Evolutionary conservation across 1,140 invertebrate species (phyloP).

Genomic region (Cydia fagiglandana): DNA sequence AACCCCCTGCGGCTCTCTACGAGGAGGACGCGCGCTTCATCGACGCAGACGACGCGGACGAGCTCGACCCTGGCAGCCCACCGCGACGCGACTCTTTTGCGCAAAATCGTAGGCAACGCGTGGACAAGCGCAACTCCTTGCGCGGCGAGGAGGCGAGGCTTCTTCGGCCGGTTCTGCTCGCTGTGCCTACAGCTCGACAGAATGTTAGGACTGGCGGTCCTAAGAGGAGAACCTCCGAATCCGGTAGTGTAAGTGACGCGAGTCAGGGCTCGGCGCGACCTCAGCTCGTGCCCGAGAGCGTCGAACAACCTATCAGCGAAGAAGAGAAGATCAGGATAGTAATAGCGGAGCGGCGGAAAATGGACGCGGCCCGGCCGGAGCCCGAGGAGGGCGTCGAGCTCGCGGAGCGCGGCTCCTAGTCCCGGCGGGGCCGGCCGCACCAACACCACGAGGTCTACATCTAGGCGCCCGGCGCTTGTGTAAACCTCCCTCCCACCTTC

Average conservation of each 20-base stretch:
- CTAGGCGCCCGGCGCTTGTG: slow-evolving; percentile 49
- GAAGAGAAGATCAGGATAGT: slow-evolving; percentile 76
- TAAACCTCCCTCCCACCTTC: slow-evolving; percentile 38
- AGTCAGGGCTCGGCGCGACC: slow-evolving; percentile 52
- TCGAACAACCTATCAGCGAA: slow-evolving; percentile 61
- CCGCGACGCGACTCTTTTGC: slow-evolving; percentile 64
- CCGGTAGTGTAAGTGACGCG: slow-evolving; percentile 52
- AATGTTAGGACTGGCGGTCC: slow-evolving; percentile 52
- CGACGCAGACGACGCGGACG: slow-evolving; percentile 74
- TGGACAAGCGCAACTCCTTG: slow-evolving; percentile 68
- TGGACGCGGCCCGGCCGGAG: slow-evolving; percentile 66
- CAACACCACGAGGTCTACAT: slow-evolving; percentile 76
- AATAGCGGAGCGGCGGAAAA: slow-evolving; percentile 75
- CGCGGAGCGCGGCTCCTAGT: slow-evolving; percentile 73
- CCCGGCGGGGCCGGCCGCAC: slow-evolving; percentile 74
- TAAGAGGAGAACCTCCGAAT: slow-evolving; percentile 63
- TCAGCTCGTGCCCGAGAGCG: slow-evolving; percentile 47
- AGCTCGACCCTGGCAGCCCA: slow-evolving; percentile 66
- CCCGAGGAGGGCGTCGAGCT: slow-evolving; percentile 69
- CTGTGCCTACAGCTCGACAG: slow-evolving; percentile 62
- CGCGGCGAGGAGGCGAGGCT: slow-evolving; percentile 68
- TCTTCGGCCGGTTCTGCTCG: slow-evolving; percentile 61
- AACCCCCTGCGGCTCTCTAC: slow-evolving; percentile 69
- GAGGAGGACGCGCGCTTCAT: slow-evolving; percentile 78
- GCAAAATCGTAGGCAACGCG: slow-evolving; percentile 65